Evolutionary conservation across 1,140 invertebrate genomes (phyloP).

Genomic region (Lethrus apterus): DNA sequence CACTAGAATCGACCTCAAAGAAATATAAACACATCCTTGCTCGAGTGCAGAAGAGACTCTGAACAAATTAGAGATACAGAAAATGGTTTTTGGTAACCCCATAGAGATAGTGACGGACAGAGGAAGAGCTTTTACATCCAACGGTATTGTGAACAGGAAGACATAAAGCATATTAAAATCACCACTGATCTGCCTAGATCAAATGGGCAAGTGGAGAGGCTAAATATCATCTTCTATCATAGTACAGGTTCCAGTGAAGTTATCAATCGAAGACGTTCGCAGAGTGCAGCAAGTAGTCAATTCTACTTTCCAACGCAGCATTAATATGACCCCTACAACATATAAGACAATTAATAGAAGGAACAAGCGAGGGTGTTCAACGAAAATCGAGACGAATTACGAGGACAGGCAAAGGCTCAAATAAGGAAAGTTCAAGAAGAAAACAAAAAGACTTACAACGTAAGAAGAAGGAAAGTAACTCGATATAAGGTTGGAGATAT

Average conservation of each 20-base stretch:
- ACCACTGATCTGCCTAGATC: conserved; percentile 23
- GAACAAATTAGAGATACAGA: conserved; percentile 1
- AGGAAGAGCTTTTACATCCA: conserved; percentile 35
- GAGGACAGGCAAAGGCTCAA: too few relatives aligned
- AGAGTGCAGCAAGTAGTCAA: conserved; percentile 32
- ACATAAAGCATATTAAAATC: conserved; percentile 20
- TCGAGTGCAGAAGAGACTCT: conserved; percentile 10
- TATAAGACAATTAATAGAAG: too few relatives aligned
- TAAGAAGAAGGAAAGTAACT: too few relatives aligned
- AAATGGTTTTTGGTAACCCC: conserved; percentile 34
- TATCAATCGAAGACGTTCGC: conserved; percentile 21
- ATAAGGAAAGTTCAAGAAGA: too few relatives aligned
- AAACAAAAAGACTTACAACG: too few relatives aligned
- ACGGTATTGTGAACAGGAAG: conserved; percentile 19
- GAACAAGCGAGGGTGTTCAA: too few relatives aligned
- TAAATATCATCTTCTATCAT: conserved; percentile 23
- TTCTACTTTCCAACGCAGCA: conserved; percentile 31
- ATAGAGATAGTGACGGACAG: conserved; percentile 32
- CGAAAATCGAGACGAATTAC: too few relatives aligned
- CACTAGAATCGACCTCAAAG: conserved; percentile 26
- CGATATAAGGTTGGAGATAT: too few relatives aligned
- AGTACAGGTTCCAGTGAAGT: background rate
- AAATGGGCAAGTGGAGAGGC: conserved; percentile 26
- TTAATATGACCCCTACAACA: conserved; percentile 29
- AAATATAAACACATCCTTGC: conserved; percentile 37